These are phyloP conservation scores for Oreochromis mossambicus DNA, from an alignment of 2,797 vertebrate genomes.

Conservation along the genomic window DNA sequence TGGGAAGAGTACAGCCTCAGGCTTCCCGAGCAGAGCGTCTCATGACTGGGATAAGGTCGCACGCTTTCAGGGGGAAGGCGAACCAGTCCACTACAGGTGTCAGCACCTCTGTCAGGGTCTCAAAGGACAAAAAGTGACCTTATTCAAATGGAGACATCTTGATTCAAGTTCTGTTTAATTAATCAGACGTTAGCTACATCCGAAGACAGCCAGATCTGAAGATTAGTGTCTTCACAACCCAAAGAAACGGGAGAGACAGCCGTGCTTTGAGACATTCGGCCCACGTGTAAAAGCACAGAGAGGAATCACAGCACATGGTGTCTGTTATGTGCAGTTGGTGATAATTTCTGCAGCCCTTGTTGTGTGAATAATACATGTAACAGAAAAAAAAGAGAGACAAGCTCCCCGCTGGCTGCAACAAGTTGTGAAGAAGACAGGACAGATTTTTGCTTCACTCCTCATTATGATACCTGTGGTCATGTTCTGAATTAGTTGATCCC, in stretches of 20 bases:
- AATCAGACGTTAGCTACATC: background rate
- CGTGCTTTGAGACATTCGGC: background rate
- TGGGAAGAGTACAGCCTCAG: conserved; percentile 35
- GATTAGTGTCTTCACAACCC: background rate
- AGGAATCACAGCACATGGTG: background rate
- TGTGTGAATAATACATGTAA: background rate
- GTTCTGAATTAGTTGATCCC: background rate
- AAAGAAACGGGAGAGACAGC: background rate
- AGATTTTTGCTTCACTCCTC: background rate
- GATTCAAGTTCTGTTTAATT: background rate
- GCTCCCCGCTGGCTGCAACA: background rate
- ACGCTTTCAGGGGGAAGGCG: background rate
- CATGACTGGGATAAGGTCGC: background rate
- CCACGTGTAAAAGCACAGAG: background rate
- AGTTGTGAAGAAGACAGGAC: background rate
- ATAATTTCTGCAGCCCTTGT: background rate
- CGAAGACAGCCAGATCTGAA: background rate
- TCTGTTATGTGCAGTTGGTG: background rate
- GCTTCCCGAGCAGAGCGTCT: background rate
- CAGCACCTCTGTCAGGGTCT: background rate
- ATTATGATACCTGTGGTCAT: background rate
- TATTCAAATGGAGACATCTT: background rate
- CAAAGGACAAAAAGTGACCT: background rate
- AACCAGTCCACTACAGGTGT: background rate
- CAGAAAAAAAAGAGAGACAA: background rate